Conservation (phyloP, 2,888 invertebrate genomes). For the Biston stratarius region DNA sequence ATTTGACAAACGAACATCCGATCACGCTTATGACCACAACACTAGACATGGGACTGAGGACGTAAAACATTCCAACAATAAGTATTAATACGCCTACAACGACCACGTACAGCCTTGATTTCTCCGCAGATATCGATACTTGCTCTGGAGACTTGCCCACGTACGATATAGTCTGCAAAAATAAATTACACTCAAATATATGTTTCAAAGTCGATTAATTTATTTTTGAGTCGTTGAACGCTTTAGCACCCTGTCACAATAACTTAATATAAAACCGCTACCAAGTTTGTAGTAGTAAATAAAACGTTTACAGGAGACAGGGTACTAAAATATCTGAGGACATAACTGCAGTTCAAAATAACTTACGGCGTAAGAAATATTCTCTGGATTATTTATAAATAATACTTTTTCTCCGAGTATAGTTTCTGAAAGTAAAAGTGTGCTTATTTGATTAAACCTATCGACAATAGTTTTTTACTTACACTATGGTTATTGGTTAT, state of each 20-base stretch:
- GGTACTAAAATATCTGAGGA: conserved; percentile 19
- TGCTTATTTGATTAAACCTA: conserved; percentile 4
- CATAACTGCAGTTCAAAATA: conserved; percentile 25
- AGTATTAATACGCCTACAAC: conserved; percentile 59
- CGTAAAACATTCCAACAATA: conserved; percentile 59
- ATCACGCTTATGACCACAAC: conserved; percentile 49
- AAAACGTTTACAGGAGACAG: conserved; percentile 3
- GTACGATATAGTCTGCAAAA: conserved; percentile 68
- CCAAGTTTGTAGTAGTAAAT: background rate
- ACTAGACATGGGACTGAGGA: conserved; percentile 61
- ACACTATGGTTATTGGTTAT: no score
- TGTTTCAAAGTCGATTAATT: background rate
- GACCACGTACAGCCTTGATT: conserved; percentile 51
- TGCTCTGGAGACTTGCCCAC: conserved; percentile 62
- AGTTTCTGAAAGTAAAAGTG: conserved; percentile 64
- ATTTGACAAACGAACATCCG: conserved; percentile 33
- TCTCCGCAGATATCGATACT: conserved; percentile 52
- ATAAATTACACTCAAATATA: conserved; percentile 25
- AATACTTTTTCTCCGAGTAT: conserved; percentile 76
- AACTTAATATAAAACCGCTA: background rate
- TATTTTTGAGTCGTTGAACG: background rate
- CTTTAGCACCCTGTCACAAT: conserved; percentile 9
- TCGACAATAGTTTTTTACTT: background rate
- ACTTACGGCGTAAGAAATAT: conserved; percentile 71
- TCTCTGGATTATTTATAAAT: conserved; percentile 66